Base-by-base conservation (phyloP, 2,888 invertebrate genomes). In the Drosophila putrida region DNA sequence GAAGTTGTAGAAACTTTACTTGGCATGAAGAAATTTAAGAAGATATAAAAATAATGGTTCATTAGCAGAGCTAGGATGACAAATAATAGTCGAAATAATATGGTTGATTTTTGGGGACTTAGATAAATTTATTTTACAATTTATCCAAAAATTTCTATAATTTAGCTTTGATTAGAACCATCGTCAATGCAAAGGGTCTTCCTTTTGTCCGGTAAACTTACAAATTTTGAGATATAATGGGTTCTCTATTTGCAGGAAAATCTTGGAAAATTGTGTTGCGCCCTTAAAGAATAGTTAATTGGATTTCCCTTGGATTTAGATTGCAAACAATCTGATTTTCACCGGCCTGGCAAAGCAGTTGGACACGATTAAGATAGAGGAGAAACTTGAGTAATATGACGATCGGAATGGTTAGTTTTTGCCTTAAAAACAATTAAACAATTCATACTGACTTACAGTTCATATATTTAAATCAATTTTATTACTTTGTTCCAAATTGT, bases 21-120 rank as follows among this genome's bases (percentile, higher is more conserved):
- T 51, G 46, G 10, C 20, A 38, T 55, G 43, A 63, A 38, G 33
- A 59, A 59, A 73, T 62, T 25, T 39, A 31, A 43, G 53, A 27
- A 20, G 36, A 38, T 54, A 33, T 35, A 20, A n/a, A 33, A 43
- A 35, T 20, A 10, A 20, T 6, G 15, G 2, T 1, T 28, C 11
- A 27, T 46, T 6, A 15, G 31, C n/a, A 6, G 4, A 25, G 15
- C 20, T 25, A 6, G 15, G 20, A 33, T 3, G 13, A 3, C 10
- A 11, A 31, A 4, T 9, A n/a, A 11, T 4, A 43, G 6, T 27
- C 11, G 5, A 41, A 25, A 25, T n/a, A 31, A 53, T 9, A 20
- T 8, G 2, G 9, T 2, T 33, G 33, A 10, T 4, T 33, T 10
- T 43, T 33, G 25, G 20, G 9, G 20, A 38, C 15, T 15, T 31